Percentiles rank a stretch among this genome's conserved stretches.
Evolutionary conservation across 2,888 invertebrate genomes (phyloP).

Genomic region (Lordiphosa andalusiaca): DNA sequence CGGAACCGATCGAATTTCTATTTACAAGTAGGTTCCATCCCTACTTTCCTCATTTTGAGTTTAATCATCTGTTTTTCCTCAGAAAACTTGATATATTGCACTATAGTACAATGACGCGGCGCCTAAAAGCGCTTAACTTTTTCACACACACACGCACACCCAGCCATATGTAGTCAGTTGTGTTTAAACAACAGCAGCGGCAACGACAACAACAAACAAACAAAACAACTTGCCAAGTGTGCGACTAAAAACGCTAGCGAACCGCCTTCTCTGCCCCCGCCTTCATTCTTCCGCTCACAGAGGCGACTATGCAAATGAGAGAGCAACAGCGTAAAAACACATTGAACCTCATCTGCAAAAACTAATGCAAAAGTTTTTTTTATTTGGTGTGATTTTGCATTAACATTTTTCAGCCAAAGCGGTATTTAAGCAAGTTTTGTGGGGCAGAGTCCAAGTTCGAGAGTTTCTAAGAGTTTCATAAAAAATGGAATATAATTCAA

Average conservation of each 20-base stretch:
- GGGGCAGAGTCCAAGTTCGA: too few relatives aligned
- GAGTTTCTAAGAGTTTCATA: too few relatives aligned
- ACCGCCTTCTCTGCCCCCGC: constrained; percentile 14
- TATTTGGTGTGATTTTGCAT: constrained; percentile 1
- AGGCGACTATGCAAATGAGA: constrained; percentile 45
- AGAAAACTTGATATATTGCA: too few relatives aligned
- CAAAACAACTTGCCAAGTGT: constrained; percentile 33
- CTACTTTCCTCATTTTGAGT: too few relatives aligned
- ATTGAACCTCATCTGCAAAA: constrained; percentile 2
- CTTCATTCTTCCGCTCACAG: too few relatives aligned
- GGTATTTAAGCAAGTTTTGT: not conserved
- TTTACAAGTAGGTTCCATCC: too few relatives aligned
- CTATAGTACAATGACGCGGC: constrained; percentile 13
- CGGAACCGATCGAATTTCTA: too few relatives aligned
- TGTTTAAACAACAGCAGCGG: too few relatives aligned
- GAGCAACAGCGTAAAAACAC: constrained; percentile 18
- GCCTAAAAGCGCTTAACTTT: constrained; percentile 62
- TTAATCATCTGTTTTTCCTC: too few relatives aligned
- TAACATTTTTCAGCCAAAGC: not conserved
- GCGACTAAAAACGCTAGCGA: constrained; percentile 38
- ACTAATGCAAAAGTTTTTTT: not conserved
- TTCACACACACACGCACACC: constrained; percentile 33
- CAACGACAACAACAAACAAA: constrained; percentile 21
- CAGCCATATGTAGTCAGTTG: constrained; percentile 5
- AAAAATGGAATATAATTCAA: too few relatives aligned